These are phyloP conservation scores for Dasysyrphus tricinctus DNA, from an alignment of 2,888 invertebrate species.

Conservation along the genomic window DNA sequence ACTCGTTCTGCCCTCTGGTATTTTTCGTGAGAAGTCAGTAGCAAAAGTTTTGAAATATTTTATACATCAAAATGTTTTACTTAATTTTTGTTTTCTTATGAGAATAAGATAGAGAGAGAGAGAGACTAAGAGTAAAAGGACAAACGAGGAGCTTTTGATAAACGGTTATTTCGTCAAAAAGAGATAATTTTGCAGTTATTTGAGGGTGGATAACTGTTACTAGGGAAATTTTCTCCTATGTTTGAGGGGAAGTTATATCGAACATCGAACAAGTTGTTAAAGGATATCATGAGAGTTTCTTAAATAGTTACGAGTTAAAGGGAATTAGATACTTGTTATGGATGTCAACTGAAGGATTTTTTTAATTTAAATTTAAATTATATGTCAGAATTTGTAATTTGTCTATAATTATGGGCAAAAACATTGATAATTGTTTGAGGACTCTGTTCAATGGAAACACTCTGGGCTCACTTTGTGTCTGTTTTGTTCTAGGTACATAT, in stretches of 20 bases:
- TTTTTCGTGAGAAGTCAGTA: constrained; percentile 62
- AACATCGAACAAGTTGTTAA: constrained; percentile 6
- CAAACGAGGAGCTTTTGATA: constrained; percentile 9
- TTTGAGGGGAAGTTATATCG: constrained; percentile 43
- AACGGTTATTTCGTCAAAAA: constrained; percentile 20
- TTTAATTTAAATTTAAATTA: too few species aligned
- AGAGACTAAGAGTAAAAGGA: background rate
- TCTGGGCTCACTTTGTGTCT: too few species aligned
- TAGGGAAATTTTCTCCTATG: constrained; percentile 65
- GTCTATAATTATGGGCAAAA: too few species aligned
- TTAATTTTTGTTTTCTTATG: background rate
- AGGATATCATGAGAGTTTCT: constrained; percentile 27
- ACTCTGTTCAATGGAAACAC: too few species aligned
- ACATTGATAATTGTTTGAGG: too few species aligned
- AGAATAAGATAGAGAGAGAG: background rate
- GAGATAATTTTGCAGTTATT: constrained; percentile 7
- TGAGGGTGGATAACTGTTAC: constrained; percentile 51
- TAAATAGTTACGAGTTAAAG: too few species aligned
- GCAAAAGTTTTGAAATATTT: constrained; percentile 27
- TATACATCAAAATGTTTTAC: background rate
- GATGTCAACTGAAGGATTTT: too few species aligned
- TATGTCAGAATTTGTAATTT: too few species aligned
- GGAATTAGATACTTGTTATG: too few species aligned
- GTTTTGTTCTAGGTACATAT: too few species aligned
- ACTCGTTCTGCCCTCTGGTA: constrained; percentile 74